Conservation (phyloP, 2,888 invertebrate species). For the Athalia cordata region DNA sequence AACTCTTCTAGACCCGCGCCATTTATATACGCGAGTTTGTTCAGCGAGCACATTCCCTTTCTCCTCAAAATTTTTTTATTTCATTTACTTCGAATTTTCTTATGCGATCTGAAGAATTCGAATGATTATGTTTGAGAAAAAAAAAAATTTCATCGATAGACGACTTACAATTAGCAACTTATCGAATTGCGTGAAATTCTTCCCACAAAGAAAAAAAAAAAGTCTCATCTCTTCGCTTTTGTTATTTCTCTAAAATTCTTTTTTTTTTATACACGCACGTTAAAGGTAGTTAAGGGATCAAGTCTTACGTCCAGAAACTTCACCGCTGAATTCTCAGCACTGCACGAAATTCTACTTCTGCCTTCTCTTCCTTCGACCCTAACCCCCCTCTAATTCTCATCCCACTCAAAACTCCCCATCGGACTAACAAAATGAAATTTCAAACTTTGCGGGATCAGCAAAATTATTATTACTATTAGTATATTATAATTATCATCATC, state of each 20-base stretch:
- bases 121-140: neutral
- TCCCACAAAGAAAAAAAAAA: neutral
- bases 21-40: neutral
- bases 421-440: slow-evolving; percentile 1
- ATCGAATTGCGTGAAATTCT: neutral
- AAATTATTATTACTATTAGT: too few species aligned
- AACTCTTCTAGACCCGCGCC: neutral
- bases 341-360: neutral
- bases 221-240: neutral
- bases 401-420: too few species aligned
- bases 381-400: too few species aligned
- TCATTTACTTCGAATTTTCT: neutral
- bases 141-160: neutral
- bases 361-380: neutral
- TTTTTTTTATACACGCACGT: neutral
- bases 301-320: slow-evolving; percentile 27
- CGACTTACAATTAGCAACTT: too few species aligned
- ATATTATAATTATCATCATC: too few species aligned
- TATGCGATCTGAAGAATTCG: neutral
- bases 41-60: neutral
- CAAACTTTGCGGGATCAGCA: neutral
- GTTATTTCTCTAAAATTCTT: neutral
- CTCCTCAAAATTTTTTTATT: neutral
- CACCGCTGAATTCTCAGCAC: slow-evolving; percentile 12
- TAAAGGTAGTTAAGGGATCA: neutral